These are phyloP conservation scores for Folsomia candida DNA, from an alignment of 2,888 invertebrate genomes.

Conservation along the genomic window DNA sequence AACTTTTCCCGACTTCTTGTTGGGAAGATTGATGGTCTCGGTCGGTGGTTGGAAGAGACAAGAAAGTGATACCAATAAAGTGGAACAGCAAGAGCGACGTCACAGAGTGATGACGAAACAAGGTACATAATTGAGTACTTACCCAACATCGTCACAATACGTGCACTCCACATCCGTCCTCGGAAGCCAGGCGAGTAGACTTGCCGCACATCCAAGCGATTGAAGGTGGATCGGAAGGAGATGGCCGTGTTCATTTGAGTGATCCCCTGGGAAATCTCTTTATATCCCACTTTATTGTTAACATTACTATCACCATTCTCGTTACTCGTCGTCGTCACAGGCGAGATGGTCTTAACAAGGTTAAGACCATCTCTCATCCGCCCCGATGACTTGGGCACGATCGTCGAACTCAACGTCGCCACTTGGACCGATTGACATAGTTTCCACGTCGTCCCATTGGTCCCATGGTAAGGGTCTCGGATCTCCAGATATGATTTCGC, in stretches of 20 bases:
- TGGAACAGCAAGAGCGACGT: too few relatives aligned
- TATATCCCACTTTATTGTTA: conserved; percentile 20
- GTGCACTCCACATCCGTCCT: conserved; percentile 45
- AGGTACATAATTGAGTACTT: conserved; percentile 20
- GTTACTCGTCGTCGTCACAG: conserved; percentile 6
- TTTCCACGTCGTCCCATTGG: conserved; percentile 43
- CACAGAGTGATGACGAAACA: background rate
- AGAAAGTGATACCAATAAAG: background rate
- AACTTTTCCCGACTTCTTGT: background rate
- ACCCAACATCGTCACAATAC: conserved; percentile 43
- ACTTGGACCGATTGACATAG: conserved; percentile 29
- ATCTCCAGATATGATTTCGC: conserved; percentile 42
- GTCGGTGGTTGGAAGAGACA: background rate
- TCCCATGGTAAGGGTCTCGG: conserved; percentile 44
- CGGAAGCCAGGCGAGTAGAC: conserved; percentile 39
- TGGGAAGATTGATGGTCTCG: background rate
- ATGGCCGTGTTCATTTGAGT: conserved; percentile 22
- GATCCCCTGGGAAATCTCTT: conserved; percentile 33
- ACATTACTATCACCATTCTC: conserved; percentile 1
- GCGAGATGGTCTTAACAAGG: background rate
- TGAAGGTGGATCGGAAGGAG: conserved; percentile 47
- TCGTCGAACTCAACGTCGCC: conserved; percentile 4
- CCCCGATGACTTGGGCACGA: background rate
- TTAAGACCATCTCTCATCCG: background rate
- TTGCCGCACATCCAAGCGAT: conserved; percentile 47